phyloP scores from a whole-genome alignment of 2,888 invertebrate genomes.

The Ormyrus thymus region DNA sequence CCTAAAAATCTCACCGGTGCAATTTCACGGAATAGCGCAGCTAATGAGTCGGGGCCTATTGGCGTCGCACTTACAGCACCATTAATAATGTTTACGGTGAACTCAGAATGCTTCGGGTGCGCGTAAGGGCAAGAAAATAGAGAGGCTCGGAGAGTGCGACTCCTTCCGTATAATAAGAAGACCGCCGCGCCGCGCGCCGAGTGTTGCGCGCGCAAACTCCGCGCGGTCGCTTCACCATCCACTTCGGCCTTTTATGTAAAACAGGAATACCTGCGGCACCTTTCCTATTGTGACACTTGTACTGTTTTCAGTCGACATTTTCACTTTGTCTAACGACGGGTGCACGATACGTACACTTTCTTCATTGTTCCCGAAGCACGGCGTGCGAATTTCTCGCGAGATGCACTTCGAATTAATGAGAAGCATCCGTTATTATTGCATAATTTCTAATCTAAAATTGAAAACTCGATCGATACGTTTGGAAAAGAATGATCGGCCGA shows the following conservation, averaged over 20 bases:
- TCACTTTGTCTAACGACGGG: too few species aligned
- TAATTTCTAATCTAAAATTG: too few species aligned
- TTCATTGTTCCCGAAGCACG: too few species aligned
- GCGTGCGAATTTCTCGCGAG: too few species aligned
- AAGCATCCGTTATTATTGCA: too few species aligned
- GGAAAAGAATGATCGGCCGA: too few species aligned
- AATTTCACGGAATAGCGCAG: background rate
- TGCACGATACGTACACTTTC: too few species aligned
- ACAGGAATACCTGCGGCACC: background rate
- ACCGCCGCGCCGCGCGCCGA: background rate
- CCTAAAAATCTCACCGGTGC: too few species aligned
- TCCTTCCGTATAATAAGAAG: slow-evolving; percentile 5
- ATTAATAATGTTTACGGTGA: slow-evolving; percentile 51
- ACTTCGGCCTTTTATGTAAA: background rate
- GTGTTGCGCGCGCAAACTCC: slow-evolving; percentile 7
- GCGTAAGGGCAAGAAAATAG: slow-evolving; percentile 29
- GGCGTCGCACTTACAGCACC: slow-evolving; percentile 34
- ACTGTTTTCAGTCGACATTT: too few species aligned
- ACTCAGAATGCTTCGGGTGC: slow-evolving; percentile 10
- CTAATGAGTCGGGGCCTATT: slow-evolving; percentile 32
- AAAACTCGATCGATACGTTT: too few species aligned
- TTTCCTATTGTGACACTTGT: background rate
- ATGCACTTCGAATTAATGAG: too few species aligned
- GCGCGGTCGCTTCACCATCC: background rate
- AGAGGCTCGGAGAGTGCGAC: slow-evolving; percentile 1